Evolutionary conservation across 92 coral and sea anemone species (phyloP).

Genomic region (Epizoanthus fatuus): DNA sequence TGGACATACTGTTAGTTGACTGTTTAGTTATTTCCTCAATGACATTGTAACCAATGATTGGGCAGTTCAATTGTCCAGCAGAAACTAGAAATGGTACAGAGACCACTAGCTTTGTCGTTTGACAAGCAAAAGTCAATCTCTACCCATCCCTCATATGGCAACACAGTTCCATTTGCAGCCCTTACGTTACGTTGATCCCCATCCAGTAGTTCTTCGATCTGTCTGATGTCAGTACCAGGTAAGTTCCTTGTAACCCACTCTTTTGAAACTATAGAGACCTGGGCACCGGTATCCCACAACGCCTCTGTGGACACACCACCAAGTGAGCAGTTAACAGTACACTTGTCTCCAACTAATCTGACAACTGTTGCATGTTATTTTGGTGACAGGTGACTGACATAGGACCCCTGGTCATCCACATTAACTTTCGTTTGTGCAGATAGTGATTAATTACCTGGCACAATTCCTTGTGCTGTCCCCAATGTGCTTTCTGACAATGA

Average conservation of each 20-base stretch:
- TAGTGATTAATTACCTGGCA: conserved; percentile 59
- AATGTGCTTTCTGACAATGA: conserved; percentile 44
- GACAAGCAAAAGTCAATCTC: conserved; percentile 61
- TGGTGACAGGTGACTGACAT: conserved; percentile 31
- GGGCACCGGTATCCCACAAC: conserved; percentile 31
- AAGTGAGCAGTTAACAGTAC: conserved; percentile 2
- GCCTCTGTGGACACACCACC: conserved; percentile 25
- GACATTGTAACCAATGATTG: conserved; percentile 76
- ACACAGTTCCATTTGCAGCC: conserved; percentile 58
- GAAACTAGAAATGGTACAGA: conserved; percentile 73
- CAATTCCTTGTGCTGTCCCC: conserved; percentile 44
- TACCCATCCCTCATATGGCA: conserved; percentile 62
- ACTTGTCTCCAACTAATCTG: conserved; percentile 18
- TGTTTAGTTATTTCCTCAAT: conserved; percentile 66
- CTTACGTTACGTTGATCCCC: conserved; percentile 44
- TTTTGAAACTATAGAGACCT: conserved; percentile 11
- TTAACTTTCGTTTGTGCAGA: conserved; percentile 22
- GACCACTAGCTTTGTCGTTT: conserved; percentile 27
- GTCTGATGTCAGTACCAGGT: conserved; percentile 32
- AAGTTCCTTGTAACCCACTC: conserved; percentile 28
- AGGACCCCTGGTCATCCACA: conserved; percentile 13
- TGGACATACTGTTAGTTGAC: neutral
- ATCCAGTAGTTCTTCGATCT: conserved; percentile 41
- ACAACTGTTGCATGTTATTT: conserved; percentile 19
- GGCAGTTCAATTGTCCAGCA: conserved; percentile 53